phyloP scores from a whole-genome alignment of 2,888 invertebrate genomes.

The Euproctis similis region DNA sequence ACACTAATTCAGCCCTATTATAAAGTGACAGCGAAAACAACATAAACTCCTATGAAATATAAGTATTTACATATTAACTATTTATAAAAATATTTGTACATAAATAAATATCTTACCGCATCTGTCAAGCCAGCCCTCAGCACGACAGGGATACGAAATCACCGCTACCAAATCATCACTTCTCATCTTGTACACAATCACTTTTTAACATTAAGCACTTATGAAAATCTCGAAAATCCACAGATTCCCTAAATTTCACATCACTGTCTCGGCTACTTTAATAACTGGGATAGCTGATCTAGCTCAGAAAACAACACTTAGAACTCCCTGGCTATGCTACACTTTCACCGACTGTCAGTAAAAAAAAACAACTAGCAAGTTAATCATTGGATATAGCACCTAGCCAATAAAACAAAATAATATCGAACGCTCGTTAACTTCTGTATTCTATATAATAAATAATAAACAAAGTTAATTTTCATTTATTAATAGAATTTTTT shows the following conservation, averaged over 20 bases:
- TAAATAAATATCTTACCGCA: conserved; percentile 48
- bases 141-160: conserved; percentile 63
- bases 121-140: conserved; percentile 67
- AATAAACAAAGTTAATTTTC: too few species aligned
- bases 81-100: conserved; percentile 32
- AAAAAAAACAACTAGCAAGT: conserved; percentile 38
- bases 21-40: too few species aligned
- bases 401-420: conserved; percentile 19
- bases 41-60: too few species aligned
- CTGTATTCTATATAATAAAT: too few species aligned
- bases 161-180: conserved; percentile 40
- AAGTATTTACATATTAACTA: too few species aligned
- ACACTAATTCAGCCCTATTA: too few species aligned
- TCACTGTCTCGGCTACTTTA: conserved; percentile 28
- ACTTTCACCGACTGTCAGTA: conserved; percentile 65
- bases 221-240: conserved; percentile 16
- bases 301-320: conserved; percentile 15
- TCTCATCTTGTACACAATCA: conserved; percentile 50
- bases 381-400: conserved; percentile 29
- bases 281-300: conserved; percentile 20
- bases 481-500: too few species aligned
- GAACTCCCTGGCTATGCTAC: conserved; percentile 39
- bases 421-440: too few species aligned
- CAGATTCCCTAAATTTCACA: conserved; percentile 31
- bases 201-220: conserved; percentile 33